These are phyloP conservation scores for Cheilosia vulpina DNA, from an alignment of 2,888 invertebrate genomes.

Conservation along the genomic window DNA sequence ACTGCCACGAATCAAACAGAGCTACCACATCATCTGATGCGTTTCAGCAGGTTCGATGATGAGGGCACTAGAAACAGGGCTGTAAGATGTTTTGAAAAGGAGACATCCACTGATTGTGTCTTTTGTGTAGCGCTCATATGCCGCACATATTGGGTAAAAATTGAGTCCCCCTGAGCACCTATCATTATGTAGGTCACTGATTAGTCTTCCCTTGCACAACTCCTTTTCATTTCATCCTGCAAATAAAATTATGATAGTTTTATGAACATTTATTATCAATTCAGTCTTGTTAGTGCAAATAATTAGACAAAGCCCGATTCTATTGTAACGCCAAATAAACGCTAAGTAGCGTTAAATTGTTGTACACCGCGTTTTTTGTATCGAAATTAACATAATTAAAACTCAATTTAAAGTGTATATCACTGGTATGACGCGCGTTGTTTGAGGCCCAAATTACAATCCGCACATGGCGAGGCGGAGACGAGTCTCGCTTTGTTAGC, in stretches of 20 bases:
- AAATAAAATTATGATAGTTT: slow-evolving; percentile 18
- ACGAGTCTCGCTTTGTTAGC: slow-evolving; percentile 47
- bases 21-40: no score
- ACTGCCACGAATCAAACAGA: no score
- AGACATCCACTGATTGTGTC: no score
- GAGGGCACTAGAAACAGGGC: no score
- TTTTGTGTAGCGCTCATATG: no score
- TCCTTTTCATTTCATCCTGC: neutral
- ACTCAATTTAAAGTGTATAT: slow-evolving; percentile 25
- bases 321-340: slow-evolving; percentile 33
- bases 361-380: slow-evolving; percentile 28
- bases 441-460: slow-evolving; percentile 1
- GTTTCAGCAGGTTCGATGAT: no score
- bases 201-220: no score
- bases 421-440: slow-evolving; percentile 6
- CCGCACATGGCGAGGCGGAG: neutral
- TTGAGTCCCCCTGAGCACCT: no score
- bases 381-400: slow-evolving; percentile 51
- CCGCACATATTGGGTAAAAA: no score
- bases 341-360: slow-evolving; percentile 59
- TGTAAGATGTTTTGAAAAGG: no score
- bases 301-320: slow-evolving; percentile 35
- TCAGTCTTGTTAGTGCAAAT: slow-evolving; percentile 40
- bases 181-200: no score
- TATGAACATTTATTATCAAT: slow-evolving; percentile 10